Base-by-base conservation (phyloP, 2,113 vertebrate genomes). In the Rhinogobius similis region DNA sequence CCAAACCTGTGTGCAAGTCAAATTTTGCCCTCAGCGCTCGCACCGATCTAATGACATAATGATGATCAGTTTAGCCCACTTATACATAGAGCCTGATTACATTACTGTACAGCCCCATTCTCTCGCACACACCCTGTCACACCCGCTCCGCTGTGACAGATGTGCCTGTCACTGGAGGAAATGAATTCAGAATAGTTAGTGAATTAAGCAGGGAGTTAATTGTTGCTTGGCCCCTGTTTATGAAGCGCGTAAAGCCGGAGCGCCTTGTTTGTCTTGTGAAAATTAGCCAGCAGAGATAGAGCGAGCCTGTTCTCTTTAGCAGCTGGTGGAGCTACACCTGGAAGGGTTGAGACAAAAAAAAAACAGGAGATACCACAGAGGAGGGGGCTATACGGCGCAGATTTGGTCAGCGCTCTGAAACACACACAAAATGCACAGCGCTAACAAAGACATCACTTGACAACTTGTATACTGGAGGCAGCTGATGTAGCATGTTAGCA, bases 171-270 rank as follows among this genome's bases (percentile, higher is more conserved):
- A 90, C 88, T 67, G 70, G 91, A 93, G 90, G 90, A 91, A 93
- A 93, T 92, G 91, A 92, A 93, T 92, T 91, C 88, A 82, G 88
- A 93, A 93, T 91, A 93, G 89, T 94, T 93, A 93, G 91, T 87
- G 88, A 93, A 94, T 94, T 93, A 94, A 93, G 92, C 89, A 89
- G 91, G 90, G 91, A 93, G 90, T 90, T 93, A 94, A 94, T 94
- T 93, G 92, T 91, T 84, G 90, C 91, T 82, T 90, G 90, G 92
- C 90, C 92, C 65, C 83, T 87, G 87, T 90, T 93, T 92, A 93
- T 92, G 90, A 91, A 87, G 89, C 86, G 83, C 88, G 86, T 77
- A 89, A 86, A 91, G 86, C 88, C 85, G 85, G 85, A 79, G 83
- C 87, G 88, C 87, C 90, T 90, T 91, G 92, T 93, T 93, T 92